Evolutionary conservation across 30 jellyfish, hydroid and myxozoan genomes (phyloP).

Genomic region (Mastigias papua): DNA sequence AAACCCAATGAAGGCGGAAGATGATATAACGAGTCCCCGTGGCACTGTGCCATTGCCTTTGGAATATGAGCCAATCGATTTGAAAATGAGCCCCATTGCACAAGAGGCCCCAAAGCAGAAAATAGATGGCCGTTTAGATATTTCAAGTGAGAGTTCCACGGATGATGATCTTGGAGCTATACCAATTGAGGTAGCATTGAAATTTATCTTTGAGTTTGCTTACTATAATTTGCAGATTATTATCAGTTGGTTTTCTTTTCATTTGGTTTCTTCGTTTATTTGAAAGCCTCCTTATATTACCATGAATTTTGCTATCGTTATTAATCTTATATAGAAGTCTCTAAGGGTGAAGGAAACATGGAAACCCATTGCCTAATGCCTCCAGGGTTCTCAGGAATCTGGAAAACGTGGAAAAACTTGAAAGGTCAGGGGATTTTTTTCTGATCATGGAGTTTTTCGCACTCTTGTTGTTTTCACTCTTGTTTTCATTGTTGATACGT

Average conservation of each 20-base stretch:
- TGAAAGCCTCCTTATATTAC: too few species aligned
- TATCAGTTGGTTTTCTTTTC: background rate
- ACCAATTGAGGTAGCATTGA: background rate
- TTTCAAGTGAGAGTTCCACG: slow-evolving; percentile 52
- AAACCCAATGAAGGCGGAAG: slow-evolving; percentile 9
- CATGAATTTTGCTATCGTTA: too few species aligned
- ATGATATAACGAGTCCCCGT: slow-evolving; percentile 32
- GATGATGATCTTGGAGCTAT: slow-evolving; percentile 23
- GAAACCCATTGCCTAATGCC: too few species aligned
- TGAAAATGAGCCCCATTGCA: slow-evolving; percentile 64
- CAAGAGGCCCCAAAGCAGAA: slow-evolving; percentile 59
- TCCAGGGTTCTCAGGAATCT: too few species aligned
- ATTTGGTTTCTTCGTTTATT: background rate
- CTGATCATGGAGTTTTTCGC: too few species aligned
- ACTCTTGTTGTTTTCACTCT: too few species aligned
- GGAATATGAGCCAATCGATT: slow-evolving; percentile 54
- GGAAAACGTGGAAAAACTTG: too few species aligned
- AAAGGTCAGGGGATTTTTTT: too few species aligned
- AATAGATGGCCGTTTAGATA: slow-evolving; percentile 36
- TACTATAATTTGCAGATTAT: background rate
- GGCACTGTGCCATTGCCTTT: slow-evolving; percentile 57
- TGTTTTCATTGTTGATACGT: too few species aligned
- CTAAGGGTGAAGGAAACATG: too few species aligned
- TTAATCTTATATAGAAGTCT: too few species aligned
- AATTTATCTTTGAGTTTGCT: too few species aligned